These are phyloP conservation scores for Rattus rattus DNA, from an alignment of 2,113 vertebrate species.

Conservation along the genomic window DNA sequence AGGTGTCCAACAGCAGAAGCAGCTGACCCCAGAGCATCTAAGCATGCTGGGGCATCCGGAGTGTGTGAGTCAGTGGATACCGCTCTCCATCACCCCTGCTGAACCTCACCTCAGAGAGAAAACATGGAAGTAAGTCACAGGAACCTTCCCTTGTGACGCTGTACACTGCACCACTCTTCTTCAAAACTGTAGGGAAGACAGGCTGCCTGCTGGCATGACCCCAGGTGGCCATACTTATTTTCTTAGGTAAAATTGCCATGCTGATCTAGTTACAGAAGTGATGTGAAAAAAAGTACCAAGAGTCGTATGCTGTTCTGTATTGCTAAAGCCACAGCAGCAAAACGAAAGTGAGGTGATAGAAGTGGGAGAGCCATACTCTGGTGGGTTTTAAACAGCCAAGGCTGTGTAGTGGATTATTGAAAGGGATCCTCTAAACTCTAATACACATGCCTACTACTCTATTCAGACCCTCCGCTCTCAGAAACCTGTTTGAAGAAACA, in stretches of 20 bases:
- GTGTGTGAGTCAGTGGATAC: neutral
- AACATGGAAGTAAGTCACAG: too few relatives aligned
- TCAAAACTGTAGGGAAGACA: neutral
- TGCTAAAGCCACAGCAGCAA: neutral
- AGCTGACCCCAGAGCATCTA: neutral
- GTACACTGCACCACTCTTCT: rapidly evolving
- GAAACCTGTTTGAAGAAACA: neutral
- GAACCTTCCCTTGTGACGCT: neutral
- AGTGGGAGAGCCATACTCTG: neutral
- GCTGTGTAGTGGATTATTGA: neutral
- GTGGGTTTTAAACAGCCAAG: neutral
- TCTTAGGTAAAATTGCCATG: neutral
- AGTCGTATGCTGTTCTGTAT: neutral
- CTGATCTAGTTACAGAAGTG: neutral
- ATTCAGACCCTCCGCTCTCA: neutral
- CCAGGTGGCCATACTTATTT: neutral
- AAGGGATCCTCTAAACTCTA: neutral
- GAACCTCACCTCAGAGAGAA: neutral
- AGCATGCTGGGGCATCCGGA: neutral
- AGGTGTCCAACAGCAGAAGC: neutral
- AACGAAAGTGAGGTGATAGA: neutral
- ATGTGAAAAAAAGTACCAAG: neutral
- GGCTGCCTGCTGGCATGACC: neutral
- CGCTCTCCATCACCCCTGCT: neutral
- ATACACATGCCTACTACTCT: neutral